A percentile compares a stretch with the other conserved stretches of the same genome.
These are phyloP conservation scores for Cinclus mexicanus DNA, from an alignment of 2,113 vertebrate genomes.

Conservation along the genomic window DNA sequence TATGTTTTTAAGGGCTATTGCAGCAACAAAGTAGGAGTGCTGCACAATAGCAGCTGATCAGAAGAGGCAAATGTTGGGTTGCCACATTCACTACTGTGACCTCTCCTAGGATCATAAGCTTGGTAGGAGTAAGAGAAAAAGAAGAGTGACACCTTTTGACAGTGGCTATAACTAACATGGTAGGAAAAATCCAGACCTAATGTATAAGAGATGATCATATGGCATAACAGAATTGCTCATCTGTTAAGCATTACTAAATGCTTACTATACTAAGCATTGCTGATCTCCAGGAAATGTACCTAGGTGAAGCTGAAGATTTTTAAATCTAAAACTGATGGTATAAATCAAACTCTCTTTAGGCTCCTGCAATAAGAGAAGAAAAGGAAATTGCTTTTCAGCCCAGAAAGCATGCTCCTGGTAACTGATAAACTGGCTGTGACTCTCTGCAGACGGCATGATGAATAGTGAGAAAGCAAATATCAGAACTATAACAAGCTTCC, in stretches of 20 bases:
- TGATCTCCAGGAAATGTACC: conserved; percentile 61
- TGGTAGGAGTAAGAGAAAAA: neutral
- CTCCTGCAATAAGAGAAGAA: conserved; percentile 50
- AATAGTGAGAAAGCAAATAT: neutral
- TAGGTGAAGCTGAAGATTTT: conserved; percentile 57
- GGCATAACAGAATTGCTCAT: conserved; percentile 31
- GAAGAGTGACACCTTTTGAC: neutral
- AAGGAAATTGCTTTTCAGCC: conserved; percentile 63
- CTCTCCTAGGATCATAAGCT: neutral
- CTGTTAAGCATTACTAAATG: conserved; percentile 43
- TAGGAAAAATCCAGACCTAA: neutral
- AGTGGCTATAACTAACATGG: neutral
- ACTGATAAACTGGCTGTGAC: conserved; percentile 44
- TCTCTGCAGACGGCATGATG: neutral
- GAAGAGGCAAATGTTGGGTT: neutral
- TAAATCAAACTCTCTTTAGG: conserved; percentile 46
- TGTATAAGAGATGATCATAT: neutral
- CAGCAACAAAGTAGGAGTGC: neutral
- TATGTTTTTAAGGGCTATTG: neutral
- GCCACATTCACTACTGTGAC: neutral
- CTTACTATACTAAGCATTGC: conserved; percentile 26
- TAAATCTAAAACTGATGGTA: conserved; percentile 54
- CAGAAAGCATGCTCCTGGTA: conserved; percentile 40
- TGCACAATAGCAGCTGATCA: neutral
- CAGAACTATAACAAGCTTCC: neutral